Conservation (phyloP, 2,888 invertebrate species). For the Tachystola acroxantha region DNA sequence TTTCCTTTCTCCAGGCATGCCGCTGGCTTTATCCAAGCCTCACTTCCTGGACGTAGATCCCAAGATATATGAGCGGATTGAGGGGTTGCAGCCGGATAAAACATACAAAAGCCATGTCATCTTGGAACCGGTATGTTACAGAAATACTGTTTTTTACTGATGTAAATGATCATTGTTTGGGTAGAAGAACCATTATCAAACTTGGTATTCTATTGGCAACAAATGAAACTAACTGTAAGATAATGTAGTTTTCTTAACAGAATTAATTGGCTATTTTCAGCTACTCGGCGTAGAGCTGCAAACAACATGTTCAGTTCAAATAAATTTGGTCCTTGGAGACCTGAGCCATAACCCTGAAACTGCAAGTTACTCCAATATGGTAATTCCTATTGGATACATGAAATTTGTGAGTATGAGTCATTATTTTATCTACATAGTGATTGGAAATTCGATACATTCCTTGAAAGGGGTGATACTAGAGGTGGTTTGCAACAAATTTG, state of each 20-base stretch:
- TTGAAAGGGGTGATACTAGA: too few species aligned
- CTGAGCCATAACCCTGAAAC: conserved; percentile 77
- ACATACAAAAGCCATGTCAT: conserved; percentile 58
- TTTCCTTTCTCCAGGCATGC: conserved; percentile 81
- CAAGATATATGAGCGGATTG: conserved; percentile 72
- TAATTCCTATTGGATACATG: conserved; percentile 82
- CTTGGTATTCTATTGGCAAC: too few species aligned
- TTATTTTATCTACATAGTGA: too few species aligned
- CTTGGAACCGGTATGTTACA: conserved; percentile 79
- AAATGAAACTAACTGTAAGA: too few species aligned
- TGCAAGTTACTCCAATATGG: conserved; percentile 77
- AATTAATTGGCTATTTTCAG: too few species aligned
- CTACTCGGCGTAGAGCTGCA: conserved; percentile 80
- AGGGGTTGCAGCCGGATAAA: conserved; percentile 77
- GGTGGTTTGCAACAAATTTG: too few species aligned
- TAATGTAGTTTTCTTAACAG: too few species aligned
- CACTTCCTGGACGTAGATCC: conserved; percentile 81
- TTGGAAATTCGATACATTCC: too few species aligned
- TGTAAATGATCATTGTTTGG: not conserved
- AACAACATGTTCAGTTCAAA: conserved; percentile 81
- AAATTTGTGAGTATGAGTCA: conserved; percentile 79
- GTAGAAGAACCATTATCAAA: too few species aligned
- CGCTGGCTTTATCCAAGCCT: conserved; percentile 80
- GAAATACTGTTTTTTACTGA: too few species aligned
- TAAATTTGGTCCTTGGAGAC: conserved; percentile 80